Evolutionary conservation across 2,888 invertebrate genomes (phyloP), one percentile per base, ranked within the genome.

Genomic region (Arctia plantaginis): DNA sequence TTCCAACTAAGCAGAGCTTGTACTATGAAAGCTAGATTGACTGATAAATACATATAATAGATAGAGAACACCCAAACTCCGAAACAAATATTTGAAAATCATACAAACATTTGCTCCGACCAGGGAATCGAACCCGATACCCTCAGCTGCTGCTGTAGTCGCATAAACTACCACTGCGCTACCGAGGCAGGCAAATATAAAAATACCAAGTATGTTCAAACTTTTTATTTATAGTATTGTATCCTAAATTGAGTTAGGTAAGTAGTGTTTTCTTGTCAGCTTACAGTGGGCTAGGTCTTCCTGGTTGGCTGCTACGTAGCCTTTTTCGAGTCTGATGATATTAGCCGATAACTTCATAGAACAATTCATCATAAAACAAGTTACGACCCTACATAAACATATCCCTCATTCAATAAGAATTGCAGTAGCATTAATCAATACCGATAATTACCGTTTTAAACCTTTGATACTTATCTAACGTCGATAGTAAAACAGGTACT

Each of bases 401-500:
- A 18, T 66, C 20, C 20, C 8, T 39, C n/a, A 41, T 23, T 30
- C 13, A 41, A 23, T 62, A 62, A n/a, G 33, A 67, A 44, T 67
- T n/a, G 27, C n/a, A n/a, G n/a, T 20, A 35, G 10, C 30, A 69
- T 23, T 65, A 69, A 51, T 66, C 66, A 65, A 41, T 44, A 12
- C n/a, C 8, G 27, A 33, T 39, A 64, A 64, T 64, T 64, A 68
- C n/a, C 41, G 64, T 39, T 65, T 69, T 55, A 65, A 71, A 51
- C 27, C 23, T 41, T 64, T 27, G 47, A 68, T 33, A 39, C 51
- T 51, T 69, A 74, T 71, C 66, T 69, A 30, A 59, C 35, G n/a
- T 39, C 47, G 27, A 23, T 67, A 44, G 15, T 10, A 66, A 68
- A 75, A 41, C 69, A 72, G 71, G 68, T 71, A 66, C 13, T 51